Conservation (phyloP, 2,113 vertebrate genomes). For the Apteryx owenii region DNA sequence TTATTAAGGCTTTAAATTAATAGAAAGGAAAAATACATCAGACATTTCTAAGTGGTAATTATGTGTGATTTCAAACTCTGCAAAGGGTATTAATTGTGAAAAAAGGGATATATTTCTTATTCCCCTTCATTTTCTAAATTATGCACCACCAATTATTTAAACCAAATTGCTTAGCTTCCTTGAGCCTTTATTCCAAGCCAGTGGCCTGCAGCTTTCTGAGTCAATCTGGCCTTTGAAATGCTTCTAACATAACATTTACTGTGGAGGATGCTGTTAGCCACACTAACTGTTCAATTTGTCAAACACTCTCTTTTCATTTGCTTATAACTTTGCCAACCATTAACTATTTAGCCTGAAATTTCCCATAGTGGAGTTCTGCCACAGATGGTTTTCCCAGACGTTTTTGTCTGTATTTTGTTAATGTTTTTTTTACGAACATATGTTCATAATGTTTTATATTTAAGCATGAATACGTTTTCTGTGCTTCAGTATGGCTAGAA, state of each 20-base stretch:
- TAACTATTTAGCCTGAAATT: neutral
- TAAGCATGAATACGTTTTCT: neutral
- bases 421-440: neutral
- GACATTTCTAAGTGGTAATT: neutral
- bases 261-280: neutral
- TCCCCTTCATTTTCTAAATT: neutral
- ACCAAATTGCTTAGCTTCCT: neutral
- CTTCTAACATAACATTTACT: neutral
- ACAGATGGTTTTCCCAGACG: neutral
- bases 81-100: neutral
- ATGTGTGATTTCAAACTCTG: neutral
- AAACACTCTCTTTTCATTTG: neutral
- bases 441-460: neutral
- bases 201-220: neutral
- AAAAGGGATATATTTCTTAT: neutral
- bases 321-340: neutral
- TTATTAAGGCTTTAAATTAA: neutral
- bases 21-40: neutral
- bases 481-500: neutral
- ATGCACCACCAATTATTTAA: neutral
- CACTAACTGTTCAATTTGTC: neutral
- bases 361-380: neutral
- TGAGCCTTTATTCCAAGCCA: neutral
- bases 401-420: neutral
- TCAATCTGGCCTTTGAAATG: neutral